A percentile compares a stretch with the other conserved stretches of the same genome.
Evolutionary conservation across 2,888 invertebrate genomes (phyloP).

Genomic region (Augochlorella aurata): DNA sequence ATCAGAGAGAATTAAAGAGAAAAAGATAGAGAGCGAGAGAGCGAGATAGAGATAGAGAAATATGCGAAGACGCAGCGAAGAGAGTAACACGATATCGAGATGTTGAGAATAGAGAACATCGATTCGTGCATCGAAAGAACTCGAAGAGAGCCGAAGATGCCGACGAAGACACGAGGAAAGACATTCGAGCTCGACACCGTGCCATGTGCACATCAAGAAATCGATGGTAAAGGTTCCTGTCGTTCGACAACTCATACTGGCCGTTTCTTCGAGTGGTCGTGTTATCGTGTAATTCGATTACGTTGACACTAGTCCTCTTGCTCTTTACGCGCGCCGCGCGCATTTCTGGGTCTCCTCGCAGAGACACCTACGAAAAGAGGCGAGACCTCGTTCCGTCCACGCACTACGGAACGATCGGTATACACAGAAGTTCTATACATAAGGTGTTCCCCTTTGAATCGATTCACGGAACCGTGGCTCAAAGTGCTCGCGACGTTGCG

Average conservation of each 20-base stretch:
- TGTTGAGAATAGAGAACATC: constrained; percentile 59
- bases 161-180: constrained; percentile 19
- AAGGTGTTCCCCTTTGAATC: not conserved
- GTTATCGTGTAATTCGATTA: too few species aligned
- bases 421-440: constrained; percentile 6
- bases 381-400: too few species aligned
- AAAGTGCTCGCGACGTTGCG: not conserved
- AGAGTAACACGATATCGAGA: constrained; percentile 34
- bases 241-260: constrained; percentile 12
- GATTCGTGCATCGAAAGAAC: constrained; percentile 69
- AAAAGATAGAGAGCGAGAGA: too few species aligned
- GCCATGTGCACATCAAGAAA: constrained; percentile 32
- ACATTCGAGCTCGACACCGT: constrained; percentile 43
- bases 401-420: not conserved
- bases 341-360: too few species aligned
- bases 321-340: too few species aligned
- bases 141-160: constrained; percentile 42
- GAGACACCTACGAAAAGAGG: too few species aligned
- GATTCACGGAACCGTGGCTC: not conserved
- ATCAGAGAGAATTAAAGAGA: too few species aligned
- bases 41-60: not conserved
- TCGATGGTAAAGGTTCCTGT: constrained; percentile 29
- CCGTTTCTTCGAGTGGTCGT: too few species aligned
- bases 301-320: too few species aligned
- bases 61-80: not conserved